Conservation (phyloP, 2,797 vertebrate genomes). For the Varecia variegata region DNA sequence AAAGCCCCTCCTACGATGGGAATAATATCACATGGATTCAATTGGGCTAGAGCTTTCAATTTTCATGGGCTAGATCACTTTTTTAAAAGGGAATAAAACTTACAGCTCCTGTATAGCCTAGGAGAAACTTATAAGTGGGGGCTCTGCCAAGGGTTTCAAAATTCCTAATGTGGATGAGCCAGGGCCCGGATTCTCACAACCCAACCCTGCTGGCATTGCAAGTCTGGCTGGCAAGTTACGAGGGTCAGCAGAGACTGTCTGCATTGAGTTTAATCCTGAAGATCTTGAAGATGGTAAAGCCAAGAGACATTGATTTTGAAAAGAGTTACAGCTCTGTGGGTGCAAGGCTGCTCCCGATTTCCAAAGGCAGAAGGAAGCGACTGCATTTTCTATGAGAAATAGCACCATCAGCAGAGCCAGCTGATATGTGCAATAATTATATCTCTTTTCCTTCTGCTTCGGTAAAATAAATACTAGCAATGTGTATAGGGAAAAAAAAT, state of each 20-base stretch:
- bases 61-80: background rate
- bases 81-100: background rate
- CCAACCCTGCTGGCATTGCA: background rate
- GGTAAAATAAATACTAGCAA: background rate
- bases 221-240: background rate
- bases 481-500: background rate
- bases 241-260: background rate
- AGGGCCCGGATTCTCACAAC: background rate
- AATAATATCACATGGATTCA: background rate
- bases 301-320: background rate
- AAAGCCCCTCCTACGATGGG: background rate
- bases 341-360: background rate
- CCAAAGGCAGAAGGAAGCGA: background rate
- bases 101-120: background rate
- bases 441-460: background rate
- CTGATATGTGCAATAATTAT: background rate
- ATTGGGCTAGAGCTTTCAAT: background rate
- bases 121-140: background rate
- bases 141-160: background rate
- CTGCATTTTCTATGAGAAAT: slow-evolving; percentile 18
- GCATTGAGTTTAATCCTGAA: background rate
- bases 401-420: background rate
- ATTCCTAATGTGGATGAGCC: background rate
- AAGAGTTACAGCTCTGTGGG: background rate
- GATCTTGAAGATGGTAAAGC: background rate